Evolutionary conservation across 2,113 vertebrate species (phyloP).

Genomic region (Larimichthys crocea): DNA sequence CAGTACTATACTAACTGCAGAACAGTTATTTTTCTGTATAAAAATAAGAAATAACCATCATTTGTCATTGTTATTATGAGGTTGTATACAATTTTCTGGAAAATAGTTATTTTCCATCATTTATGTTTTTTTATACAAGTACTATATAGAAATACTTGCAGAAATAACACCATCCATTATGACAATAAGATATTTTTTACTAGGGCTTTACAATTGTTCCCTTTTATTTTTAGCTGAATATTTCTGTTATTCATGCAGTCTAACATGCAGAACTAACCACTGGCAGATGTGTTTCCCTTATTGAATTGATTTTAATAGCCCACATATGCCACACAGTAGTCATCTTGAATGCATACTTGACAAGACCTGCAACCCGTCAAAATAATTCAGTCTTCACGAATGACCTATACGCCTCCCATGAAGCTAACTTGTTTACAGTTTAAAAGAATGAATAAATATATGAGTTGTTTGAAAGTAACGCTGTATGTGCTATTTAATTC

Average conservation of each 20-base stretch:
- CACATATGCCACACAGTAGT: not conserved
- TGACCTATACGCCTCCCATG: not conserved
- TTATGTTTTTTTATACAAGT: not conserved
- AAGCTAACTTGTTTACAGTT: slow-evolving; percentile 27
- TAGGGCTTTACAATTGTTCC: not conserved
- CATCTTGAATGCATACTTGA: not conserved
- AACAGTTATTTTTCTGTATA: too few relatives aligned
- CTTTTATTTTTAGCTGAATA: not conserved
- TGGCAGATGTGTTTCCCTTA: not conserved
- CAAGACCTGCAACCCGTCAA: not conserved
- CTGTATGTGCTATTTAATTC: slow-evolving; percentile 49
- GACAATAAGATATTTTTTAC: too few relatives aligned
- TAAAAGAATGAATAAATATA: slow-evolving; percentile 32
- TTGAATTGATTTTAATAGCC: not conserved
- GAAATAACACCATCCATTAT: not conserved
- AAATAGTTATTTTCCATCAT: too few relatives aligned
- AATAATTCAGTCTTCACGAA: slow-evolving; percentile 1
- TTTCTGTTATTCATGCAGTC: not conserved
- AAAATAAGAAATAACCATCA: too few relatives aligned
- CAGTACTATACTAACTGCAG: too few relatives aligned
- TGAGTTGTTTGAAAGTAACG: slow-evolving; percentile 36
- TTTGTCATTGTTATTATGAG: too few relatives aligned
- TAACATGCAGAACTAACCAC: not conserved
- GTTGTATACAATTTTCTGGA: too few relatives aligned
- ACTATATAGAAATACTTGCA: not conserved